A percentile compares a stretch with the other conserved stretches of the same genome.
Evolutionary conservation across 2,888 invertebrate species (phyloP).

Genomic region (Hirtodrosophila alboralis): DNA sequence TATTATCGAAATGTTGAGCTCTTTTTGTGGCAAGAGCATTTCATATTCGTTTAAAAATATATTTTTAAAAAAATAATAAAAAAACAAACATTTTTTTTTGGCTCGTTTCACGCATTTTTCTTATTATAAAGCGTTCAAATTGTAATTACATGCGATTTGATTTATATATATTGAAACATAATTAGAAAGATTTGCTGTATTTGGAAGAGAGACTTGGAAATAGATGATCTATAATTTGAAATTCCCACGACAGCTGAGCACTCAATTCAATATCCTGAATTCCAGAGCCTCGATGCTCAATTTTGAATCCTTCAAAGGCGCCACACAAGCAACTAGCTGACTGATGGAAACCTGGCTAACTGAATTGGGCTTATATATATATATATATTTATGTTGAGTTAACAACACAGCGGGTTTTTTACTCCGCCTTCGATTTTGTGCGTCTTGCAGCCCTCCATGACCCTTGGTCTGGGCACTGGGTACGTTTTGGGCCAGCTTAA

Average conservation of each 20-base stretch:
- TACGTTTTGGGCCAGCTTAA: constrained; percentile 52
- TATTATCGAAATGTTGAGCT: too few relatives aligned
- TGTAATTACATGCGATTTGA: constrained; percentile 64
- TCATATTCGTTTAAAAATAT: constrained; percentile 4
- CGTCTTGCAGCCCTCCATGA: neutral
- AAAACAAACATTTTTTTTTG: constrained; percentile 5
- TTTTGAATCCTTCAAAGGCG: constrained; percentile 9
- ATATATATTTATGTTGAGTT: too few relatives aligned
- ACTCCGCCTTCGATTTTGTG: constrained; percentile 4
- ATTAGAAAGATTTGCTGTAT: neutral
- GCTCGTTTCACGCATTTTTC: constrained; percentile 54
- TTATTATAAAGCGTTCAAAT: constrained; percentile 66
- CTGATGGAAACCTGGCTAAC: constrained; percentile 14
- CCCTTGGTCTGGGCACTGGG: neutral
- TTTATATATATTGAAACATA: constrained; percentile 46
- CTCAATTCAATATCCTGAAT: constrained; percentile 36
- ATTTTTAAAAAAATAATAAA: neutral
- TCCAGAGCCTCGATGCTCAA: too few relatives aligned
- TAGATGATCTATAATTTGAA: too few relatives aligned
- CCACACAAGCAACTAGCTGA: constrained; percentile 42
- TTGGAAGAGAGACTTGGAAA: constrained; percentile 4
- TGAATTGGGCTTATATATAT: constrained; percentile 11
- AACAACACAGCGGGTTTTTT: constrained; percentile 45
- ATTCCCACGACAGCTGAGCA: constrained; percentile 62
- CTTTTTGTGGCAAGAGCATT: constrained; percentile 13